Conservation (phyloP, 2,888 invertebrate genomes). For the Ectemnius cavifrons region DNA sequence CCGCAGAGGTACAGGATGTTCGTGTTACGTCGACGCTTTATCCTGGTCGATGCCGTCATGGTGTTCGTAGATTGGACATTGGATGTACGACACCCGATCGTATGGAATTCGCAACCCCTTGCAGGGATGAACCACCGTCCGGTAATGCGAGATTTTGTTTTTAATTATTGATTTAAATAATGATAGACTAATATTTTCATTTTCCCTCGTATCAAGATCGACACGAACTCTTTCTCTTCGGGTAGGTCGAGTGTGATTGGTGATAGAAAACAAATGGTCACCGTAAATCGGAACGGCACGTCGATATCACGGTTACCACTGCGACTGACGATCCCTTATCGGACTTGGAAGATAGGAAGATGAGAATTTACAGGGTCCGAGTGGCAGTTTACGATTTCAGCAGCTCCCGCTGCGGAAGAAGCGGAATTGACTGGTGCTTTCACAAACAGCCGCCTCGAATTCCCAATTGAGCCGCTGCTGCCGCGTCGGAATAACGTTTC, state of each 20-base stretch:
- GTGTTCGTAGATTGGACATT: constrained; percentile 70
- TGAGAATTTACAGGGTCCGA: constrained; percentile 58
- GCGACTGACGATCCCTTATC: constrained; percentile 58
- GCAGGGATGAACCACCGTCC: constrained; percentile 71
- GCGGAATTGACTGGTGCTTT: constrained; percentile 3
- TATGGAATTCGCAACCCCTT: constrained; percentile 73
- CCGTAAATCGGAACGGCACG: constrained; percentile 57
- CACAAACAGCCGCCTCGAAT: not conserved
- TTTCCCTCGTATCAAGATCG: too few relatives aligned
- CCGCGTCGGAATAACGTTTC: constrained; percentile 10
- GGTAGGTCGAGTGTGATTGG: too few relatives aligned
- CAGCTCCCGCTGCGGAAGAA: not conserved
- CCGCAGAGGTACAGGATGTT: constrained; percentile 66
- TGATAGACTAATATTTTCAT: too few relatives aligned
- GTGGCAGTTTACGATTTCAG: constrained; percentile 21
- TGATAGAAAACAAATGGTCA: constrained; percentile 53
- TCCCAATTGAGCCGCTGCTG: not conserved
- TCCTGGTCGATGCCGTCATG: constrained; percentile 67
- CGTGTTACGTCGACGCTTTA: constrained; percentile 64
- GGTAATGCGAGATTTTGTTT: constrained; percentile 42
- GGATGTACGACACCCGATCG: constrained; percentile 73
- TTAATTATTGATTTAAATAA: too few relatives aligned
- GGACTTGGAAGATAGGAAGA: constrained; percentile 52
- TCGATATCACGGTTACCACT: constrained; percentile 59
- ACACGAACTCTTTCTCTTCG: not conserved